Evolutionary conservation across 2,113 vertebrate genomes (phyloP).

Genomic region (Sinocyclocheilus grahami): DNA sequence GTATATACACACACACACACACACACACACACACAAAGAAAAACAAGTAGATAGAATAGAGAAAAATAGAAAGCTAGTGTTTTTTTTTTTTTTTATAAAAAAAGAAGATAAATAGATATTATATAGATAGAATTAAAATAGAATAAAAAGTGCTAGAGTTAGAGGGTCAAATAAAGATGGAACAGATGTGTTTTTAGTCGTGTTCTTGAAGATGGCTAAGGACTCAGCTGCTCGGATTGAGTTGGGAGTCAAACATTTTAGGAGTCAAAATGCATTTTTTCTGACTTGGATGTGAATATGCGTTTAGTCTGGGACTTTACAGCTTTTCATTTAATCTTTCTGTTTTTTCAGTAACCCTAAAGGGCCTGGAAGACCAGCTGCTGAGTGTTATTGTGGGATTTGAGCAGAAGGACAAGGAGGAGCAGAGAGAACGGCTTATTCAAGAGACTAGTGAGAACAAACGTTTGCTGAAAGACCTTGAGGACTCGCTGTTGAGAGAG

Average conservation of each 20-base stretch:
- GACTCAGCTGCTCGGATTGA: too few species aligned
- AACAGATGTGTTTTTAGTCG: too few species aligned
- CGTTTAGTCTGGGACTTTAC: neutral
- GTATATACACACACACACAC: too few species aligned
- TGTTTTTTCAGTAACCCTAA: slow-evolving; percentile 82
- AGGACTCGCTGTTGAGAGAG: slow-evolving; percentile 89
- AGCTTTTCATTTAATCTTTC: neutral
- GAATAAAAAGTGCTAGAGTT: too few species aligned
- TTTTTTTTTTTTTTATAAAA: too few species aligned
- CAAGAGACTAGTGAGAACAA: slow-evolving; percentile 94
- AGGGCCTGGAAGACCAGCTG: slow-evolving; percentile 94
- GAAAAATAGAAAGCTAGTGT: too few species aligned
- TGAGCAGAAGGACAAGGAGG: slow-evolving; percentile 89
- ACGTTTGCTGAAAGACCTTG: slow-evolving; percentile 89
- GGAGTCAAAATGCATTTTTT: neutral
- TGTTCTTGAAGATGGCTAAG: too few species aligned
- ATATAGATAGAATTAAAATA: too few species aligned
- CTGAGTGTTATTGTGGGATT: slow-evolving; percentile 90
- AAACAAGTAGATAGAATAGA: too few species aligned
- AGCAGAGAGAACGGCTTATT: slow-evolving; percentile 88
- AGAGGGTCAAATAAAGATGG: too few species aligned
- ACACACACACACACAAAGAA: too few species aligned
- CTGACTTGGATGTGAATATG: neutral
- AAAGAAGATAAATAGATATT: too few species aligned
- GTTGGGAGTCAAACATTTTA: neutral